Conservation (phyloP, 2,888 invertebrate species). For the Scaptomyza cyrtandrae region DNA sequence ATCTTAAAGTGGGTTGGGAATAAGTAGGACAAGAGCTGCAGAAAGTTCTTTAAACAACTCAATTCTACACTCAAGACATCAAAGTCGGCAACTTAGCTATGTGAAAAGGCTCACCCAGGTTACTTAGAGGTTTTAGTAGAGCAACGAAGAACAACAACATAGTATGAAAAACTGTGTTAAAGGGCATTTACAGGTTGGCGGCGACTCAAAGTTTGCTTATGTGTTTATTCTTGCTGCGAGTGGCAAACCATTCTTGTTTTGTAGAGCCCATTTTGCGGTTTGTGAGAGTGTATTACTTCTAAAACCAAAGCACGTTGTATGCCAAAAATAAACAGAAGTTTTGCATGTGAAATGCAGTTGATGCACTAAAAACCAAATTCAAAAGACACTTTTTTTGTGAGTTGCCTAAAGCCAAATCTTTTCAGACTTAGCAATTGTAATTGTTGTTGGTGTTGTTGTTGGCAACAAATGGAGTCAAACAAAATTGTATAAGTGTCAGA, state of each 20-base stretch:
- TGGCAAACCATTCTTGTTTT: slow-evolving; percentile 20
- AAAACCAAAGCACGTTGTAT: slow-evolving; percentile 51
- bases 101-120: background rate
- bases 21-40: slow-evolving; percentile 23
- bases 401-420: background rate
- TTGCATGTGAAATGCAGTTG: slow-evolving; percentile 36
- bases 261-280: slow-evolving; percentile 31
- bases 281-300: slow-evolving; percentile 36
- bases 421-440: background rate
- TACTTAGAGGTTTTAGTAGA: too few relatives aligned
- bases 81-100: background rate
- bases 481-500: slow-evolving; percentile 24
- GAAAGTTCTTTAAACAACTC: slow-evolving; percentile 48
- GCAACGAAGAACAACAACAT: too few relatives aligned
- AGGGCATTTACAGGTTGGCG: slow-evolving; percentile 5
- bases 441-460: background rate
- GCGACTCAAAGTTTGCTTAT: too few relatives aligned
- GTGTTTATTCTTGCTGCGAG: background rate
- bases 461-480: slow-evolving; percentile 6
- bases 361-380: slow-evolving; percentile 11
- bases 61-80: slow-evolving; percentile 4
- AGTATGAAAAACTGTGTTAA: background rate
- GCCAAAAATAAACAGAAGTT: slow-evolving; percentile 19
- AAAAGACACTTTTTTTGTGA: slow-evolving; percentile 3
- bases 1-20: background rate